Evolutionary conservation across 2,888 invertebrate genomes (phyloP).

Genomic region (Epistrophella euchroma): DNA sequence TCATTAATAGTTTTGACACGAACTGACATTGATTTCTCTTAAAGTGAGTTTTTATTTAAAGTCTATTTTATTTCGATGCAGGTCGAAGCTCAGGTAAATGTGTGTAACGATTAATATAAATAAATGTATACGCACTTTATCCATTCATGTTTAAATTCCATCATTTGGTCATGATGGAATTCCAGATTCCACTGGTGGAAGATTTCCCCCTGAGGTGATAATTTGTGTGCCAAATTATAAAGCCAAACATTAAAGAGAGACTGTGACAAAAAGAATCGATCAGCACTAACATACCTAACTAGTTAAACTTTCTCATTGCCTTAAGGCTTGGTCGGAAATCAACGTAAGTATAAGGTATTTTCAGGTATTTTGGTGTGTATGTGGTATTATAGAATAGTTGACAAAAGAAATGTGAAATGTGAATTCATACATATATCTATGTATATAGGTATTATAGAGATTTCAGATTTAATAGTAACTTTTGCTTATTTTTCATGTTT

Average conservation of each 20-base stretch:
- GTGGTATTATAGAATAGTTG: slow-evolving; percentile 1
- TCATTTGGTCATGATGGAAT: slow-evolving; percentile 32
- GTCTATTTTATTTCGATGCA: slow-evolving; percentile 4
- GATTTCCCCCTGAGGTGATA: slow-evolving; percentile 34
- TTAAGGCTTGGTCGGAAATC: slow-evolving; percentile 12
- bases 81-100: not conserved
- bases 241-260: slow-evolving; percentile 34
- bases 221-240: slow-evolving; percentile 38
- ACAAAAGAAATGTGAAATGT: slow-evolving; percentile 9
- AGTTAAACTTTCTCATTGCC: slow-evolving; percentile 26
- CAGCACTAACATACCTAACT: not conserved
- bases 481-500: slow-evolving; percentile 2
- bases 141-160: slow-evolving; percentile 2
- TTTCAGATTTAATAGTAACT: not conserved
- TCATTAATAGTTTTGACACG: slow-evolving; percentile 47
- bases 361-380: no score
- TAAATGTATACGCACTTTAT: slow-evolving; percentile 4
- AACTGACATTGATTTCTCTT: slow-evolving; percentile 66
- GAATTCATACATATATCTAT: not conserved
- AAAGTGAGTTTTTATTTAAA: slow-evolving; percentile 26
- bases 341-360: no score
- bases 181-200: slow-evolving; percentile 24
- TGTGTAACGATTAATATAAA: not conserved
- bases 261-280: slow-evolving; percentile 9
- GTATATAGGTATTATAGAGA: not conserved